phyloP scores from a whole-genome alignment of 2,113 vertebrate species.

The Vombatus ursinus region DNA sequence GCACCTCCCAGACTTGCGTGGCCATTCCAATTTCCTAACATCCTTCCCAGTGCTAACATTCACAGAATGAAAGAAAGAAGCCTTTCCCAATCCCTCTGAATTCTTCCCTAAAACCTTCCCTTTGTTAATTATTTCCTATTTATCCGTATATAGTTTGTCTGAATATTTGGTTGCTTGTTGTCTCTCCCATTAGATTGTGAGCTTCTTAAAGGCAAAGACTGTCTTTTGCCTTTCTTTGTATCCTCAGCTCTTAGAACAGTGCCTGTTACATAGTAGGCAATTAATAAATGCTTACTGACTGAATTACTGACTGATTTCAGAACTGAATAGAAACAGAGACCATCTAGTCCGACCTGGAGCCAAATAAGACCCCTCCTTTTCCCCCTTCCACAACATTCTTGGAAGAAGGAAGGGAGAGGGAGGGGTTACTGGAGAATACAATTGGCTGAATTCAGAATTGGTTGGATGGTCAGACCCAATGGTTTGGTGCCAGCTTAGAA shows the following conservation, averaged over 20 bases:
- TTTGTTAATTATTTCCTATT: not conserved
- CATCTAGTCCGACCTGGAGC: not conserved
- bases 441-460: not conserved
- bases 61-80: not conserved
- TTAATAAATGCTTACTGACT: not conserved
- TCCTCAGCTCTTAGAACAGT: not conserved
- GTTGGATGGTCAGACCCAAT: not conserved
- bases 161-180: not conserved
- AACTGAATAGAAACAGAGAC: not conserved
- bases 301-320: not conserved
- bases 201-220: not conserved
- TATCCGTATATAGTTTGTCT: not conserved
- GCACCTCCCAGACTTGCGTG: not conserved
- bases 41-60: not conserved
- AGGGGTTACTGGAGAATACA: not conserved
- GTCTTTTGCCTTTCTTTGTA: not conserved
- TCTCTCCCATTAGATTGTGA: not conserved
- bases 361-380: not conserved
- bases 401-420: not conserved
- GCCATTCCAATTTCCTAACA: not conserved
- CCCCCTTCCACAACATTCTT: not conserved
- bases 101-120: not conserved
- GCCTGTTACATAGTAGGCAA: not conserved
- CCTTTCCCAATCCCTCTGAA: not conserved
- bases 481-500: not conserved